phyloP scores from a whole-genome alignment of 2,888 invertebrate genomes.

The Pristionchus fissidentatus region DNA sequence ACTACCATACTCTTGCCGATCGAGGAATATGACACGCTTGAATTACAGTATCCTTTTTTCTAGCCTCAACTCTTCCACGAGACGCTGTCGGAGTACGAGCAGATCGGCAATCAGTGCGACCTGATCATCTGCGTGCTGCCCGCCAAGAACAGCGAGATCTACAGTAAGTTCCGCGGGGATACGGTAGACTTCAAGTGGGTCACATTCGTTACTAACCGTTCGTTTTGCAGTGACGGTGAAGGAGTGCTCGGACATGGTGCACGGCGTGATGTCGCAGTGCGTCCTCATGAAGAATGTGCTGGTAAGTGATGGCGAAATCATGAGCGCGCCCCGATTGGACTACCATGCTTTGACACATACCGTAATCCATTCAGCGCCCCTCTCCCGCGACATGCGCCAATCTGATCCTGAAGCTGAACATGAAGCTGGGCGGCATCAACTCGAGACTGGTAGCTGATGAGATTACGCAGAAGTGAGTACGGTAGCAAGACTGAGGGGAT shows the following conservation, averaged over 20 bases:
- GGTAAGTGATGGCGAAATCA: neutral
- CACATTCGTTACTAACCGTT: neutral
- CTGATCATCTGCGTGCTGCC: slow-evolving; percentile 69
- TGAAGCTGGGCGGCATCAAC: slow-evolving; percentile 87
- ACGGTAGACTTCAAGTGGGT: neutral
- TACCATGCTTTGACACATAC: slow-evolving; percentile 5
- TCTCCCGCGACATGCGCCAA: slow-evolving; percentile 80
- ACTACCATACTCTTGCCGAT: neutral
- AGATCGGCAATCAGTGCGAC: slow-evolving; percentile 63
- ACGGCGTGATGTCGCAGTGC: slow-evolving; percentile 76
- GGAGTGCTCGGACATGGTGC: slow-evolving; percentile 67
- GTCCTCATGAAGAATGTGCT: slow-evolving; percentile 74
- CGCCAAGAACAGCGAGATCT: slow-evolving; percentile 69
- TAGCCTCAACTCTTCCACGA: slow-evolving; percentile 61
- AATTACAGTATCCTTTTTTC: neutral
- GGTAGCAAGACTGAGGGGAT: too few relatives aligned
- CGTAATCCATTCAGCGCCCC: slow-evolving; percentile 49
- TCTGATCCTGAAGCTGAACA: slow-evolving; percentile 78
- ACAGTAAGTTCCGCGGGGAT: slow-evolving; percentile 57
- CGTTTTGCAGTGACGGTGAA: slow-evolving; percentile 66
- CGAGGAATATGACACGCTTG: neutral
- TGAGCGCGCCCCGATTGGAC: neutral
- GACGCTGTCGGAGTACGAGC: slow-evolving; percentile 63
- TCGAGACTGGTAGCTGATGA: slow-evolving; percentile 78
- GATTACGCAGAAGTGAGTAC: slow-evolving; percentile 61